phyloP scores from a whole-genome alignment of 2,888 invertebrate species.

The Ornithoptera priamus region DNA sequence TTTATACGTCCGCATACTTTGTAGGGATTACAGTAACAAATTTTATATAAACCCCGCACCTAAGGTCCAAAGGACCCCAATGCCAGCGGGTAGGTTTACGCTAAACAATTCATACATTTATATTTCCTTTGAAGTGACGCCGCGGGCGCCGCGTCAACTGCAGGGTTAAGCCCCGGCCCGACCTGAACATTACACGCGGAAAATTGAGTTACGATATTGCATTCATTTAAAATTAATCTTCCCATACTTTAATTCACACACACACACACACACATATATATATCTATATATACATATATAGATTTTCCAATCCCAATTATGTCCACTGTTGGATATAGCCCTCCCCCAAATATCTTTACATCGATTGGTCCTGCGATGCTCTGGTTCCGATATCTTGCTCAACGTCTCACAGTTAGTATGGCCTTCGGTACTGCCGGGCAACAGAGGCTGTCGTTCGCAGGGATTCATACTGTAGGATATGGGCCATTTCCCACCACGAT shows the following conservation, averaged over 20 bases:
- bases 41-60: conserved; percentile 40
- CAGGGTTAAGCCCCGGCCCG: conserved; percentile 58
- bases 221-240: conserved; percentile 34
- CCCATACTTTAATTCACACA: conserved; percentile 10
- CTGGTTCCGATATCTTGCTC: too few relatives aligned
- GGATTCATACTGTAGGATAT: too few relatives aligned
- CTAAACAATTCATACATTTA: conserved; percentile 77
- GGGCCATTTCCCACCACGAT: too few relatives aligned
- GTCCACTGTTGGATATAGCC: too few relatives aligned
- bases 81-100: conserved; percentile 61
- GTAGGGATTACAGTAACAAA: conserved; percentile 35
- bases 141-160: conserved; percentile 70
- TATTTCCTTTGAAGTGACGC: conserved; percentile 75
- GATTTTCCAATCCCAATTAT: too few relatives aligned
- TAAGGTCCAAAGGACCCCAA: conserved; percentile 52
- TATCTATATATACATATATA: too few relatives aligned
- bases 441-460: too few relatives aligned
- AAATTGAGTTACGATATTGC: conserved; percentile 51
- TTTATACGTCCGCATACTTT: conserved; percentile 11
- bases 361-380: too few relatives aligned
- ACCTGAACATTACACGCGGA: conserved; percentile 64
- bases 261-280: too few relatives aligned
- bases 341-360: too few relatives aligned
- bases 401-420: too few relatives aligned
- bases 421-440: too few relatives aligned